phyloP scores from a whole-genome alignment of 2,888 invertebrate genomes.

The Drosophila percnosoma region DNA sequence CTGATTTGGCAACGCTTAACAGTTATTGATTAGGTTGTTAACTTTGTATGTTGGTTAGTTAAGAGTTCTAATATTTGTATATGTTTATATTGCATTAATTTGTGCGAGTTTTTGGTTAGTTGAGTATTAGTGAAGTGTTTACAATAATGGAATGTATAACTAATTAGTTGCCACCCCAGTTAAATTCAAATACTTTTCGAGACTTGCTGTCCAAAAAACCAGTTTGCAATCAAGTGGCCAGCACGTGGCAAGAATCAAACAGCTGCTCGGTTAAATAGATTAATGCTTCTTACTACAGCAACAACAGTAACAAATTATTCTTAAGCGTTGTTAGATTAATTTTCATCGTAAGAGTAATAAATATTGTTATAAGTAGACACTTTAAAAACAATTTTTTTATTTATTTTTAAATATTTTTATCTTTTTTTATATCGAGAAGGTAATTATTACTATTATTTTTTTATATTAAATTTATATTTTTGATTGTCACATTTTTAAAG shows the following conservation, averaged over 20 bases:
- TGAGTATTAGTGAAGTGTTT: neutral
- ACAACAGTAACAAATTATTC: neutral
- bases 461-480: neutral
- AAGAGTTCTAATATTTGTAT: neutral
- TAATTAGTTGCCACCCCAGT: neutral
- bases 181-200: neutral
- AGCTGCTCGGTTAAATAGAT: neutral
- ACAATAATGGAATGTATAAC: neutral
- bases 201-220: neutral
- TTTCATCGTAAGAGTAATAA: neutral
- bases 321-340: neutral
- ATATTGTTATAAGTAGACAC: neutral
- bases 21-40: neutral
- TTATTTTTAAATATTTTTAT: neutral
- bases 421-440: neutral
- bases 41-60: neutral
- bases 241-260: conserved; percentile 6
- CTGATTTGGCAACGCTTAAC: neutral
- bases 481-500: neutral
- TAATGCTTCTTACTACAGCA: neutral
- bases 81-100: neutral
- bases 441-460: neutral
- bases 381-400: neutral
- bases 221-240: conserved; percentile 1
- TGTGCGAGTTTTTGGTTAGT: neutral